Conservation (phyloP, 2,888 invertebrate genomes). For the Macaria liturata region DNA sequence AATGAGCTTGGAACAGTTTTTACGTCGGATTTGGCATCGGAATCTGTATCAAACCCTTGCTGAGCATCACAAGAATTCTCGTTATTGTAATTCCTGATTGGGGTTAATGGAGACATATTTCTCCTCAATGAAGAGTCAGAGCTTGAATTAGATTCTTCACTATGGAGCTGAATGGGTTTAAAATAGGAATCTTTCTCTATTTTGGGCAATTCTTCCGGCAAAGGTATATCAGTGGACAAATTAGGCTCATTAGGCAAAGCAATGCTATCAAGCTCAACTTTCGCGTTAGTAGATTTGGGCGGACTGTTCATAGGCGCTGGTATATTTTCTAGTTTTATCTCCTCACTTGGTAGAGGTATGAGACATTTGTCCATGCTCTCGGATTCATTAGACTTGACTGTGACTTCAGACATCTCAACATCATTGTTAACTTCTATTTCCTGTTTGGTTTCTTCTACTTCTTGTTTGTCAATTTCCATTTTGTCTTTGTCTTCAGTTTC, state of each 20-base stretch:
- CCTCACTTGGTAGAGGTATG: conserved; percentile 61
- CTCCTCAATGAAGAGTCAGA: conserved; percentile 70
- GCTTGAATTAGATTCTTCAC: conserved; percentile 70
- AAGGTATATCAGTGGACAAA: conserved; percentile 51
- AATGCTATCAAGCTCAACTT: conserved; percentile 62
- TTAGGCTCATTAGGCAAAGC: conserved; percentile 61
- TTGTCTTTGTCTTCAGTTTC: conserved; percentile 47
- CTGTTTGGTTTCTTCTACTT: conserved; percentile 31
- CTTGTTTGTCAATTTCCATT: conserved; percentile 55
- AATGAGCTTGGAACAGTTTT: conserved; percentile 65
- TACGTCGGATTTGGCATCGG: conserved; percentile 53
- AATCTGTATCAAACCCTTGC: conserved; percentile 71
- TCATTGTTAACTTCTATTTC: conserved; percentile 12
- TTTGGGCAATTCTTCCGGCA: conserved; percentile 57
- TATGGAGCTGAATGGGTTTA: conserved; percentile 57
- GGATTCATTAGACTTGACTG: conserved; percentile 50
- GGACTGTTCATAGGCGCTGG: conserved; percentile 52
- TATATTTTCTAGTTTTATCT: conserved; percentile 60
- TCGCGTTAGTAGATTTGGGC: conserved; percentile 62
- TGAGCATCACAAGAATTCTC: conserved; percentile 78
- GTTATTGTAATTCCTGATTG: conserved; percentile 74
- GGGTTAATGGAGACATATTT: conserved; percentile 77
- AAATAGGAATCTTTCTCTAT: conserved; percentile 57
- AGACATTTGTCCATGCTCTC: conserved; percentile 54
- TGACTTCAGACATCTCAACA: conserved; percentile 75